A percentile compares a stretch with the other conserved stretches of the same genome.
Conservation (phyloP, 2,888 invertebrate species). For the Ormyrus labotus region DNA sequence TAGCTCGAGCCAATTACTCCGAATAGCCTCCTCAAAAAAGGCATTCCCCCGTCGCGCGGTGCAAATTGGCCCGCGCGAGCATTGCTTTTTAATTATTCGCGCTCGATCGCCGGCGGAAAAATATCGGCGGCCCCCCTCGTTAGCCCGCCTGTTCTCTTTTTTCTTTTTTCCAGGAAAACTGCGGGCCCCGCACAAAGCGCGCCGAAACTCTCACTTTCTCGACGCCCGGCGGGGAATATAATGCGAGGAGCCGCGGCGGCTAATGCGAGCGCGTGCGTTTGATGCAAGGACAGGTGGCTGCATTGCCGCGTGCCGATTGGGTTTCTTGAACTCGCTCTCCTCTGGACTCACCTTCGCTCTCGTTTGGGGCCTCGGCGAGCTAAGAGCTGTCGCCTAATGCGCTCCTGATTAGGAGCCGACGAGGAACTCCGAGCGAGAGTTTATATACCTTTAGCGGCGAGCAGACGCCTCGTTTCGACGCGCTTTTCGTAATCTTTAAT, state of each 20-base stretch:
- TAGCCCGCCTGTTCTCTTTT: too few species aligned
- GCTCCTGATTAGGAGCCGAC: slow-evolving; percentile 44
- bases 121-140: too few species aligned
- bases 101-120: background rate
- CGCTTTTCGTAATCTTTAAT: slow-evolving; percentile 20
- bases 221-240: too few species aligned
- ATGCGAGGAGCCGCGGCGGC: too few species aligned
- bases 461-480: background rate
- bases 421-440: slow-evolving; percentile 15
- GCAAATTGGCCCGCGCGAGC: background rate
- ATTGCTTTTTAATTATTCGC: background rate
- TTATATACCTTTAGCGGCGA: background rate
- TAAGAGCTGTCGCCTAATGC: background rate
- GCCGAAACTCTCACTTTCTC: too few species aligned
- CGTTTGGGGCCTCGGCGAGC: background rate
- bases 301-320: slow-evolving; percentile 11
- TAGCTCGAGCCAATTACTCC: too few species aligned
- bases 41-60: background rate
- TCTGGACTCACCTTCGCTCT: background rate
- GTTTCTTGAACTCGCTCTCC: slow-evolving; percentile 39
- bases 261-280: background rate
- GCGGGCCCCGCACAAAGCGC: background rate
- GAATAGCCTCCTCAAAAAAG: too few species aligned
- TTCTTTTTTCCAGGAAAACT: background rate
- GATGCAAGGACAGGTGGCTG: slow-evolving; percentile 30